These are phyloP conservation scores for Syngnathus scovelli DNA, from an alignment of 2,113 vertebrate species.

Conservation along the genomic window DNA sequence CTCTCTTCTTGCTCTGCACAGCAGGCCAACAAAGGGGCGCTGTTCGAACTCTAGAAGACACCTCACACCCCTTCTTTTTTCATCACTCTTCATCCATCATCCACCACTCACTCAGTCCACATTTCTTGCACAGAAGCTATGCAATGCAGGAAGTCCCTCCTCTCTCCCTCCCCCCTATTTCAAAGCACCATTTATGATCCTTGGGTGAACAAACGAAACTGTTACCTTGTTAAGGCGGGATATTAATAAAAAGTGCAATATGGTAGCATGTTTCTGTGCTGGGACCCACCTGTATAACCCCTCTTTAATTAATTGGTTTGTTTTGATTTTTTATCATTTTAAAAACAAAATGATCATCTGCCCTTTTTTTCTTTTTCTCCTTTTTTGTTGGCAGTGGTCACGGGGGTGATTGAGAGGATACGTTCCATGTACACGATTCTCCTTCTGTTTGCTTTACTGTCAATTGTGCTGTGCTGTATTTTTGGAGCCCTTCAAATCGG, in stretches of 20 bases:
- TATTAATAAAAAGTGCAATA: slow-evolving; percentile 53
- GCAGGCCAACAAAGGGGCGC: not conserved
- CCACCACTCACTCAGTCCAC: slow-evolving; percentile 5
- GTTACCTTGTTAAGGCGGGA: slow-evolving; percentile 37
- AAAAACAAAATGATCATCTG: not conserved
- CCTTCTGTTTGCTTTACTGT: slow-evolving; percentile 3
- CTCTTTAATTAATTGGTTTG: not conserved
- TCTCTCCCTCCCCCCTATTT: not conserved
- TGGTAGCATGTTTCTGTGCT: slow-evolving; percentile 5
- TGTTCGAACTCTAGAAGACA: no score
- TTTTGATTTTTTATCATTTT: not conserved
- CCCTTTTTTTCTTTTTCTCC: slow-evolving; percentile 16
- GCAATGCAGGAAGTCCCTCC: slow-evolving; percentile 40
- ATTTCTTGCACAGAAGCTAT: slow-evolving; percentile 34
- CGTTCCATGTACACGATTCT: slow-evolving; percentile 1
- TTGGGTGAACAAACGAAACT: not conserved
- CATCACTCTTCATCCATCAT: not conserved
- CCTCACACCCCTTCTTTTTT: not conserved
- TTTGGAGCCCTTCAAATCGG: slow-evolving; percentile 20
- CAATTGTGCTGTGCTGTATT: slow-evolving; percentile 45
- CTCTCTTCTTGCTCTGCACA: not conserved
- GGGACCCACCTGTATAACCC: not conserved
- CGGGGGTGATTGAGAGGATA: slow-evolving; percentile 57
- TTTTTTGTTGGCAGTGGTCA: slow-evolving; percentile 60
- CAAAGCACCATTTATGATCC: not conserved